These are phyloP conservation scores for Sinotaia quadrata DNA, from an alignment of 2,888 invertebrate genomes.

Conservation along the genomic window DNA sequence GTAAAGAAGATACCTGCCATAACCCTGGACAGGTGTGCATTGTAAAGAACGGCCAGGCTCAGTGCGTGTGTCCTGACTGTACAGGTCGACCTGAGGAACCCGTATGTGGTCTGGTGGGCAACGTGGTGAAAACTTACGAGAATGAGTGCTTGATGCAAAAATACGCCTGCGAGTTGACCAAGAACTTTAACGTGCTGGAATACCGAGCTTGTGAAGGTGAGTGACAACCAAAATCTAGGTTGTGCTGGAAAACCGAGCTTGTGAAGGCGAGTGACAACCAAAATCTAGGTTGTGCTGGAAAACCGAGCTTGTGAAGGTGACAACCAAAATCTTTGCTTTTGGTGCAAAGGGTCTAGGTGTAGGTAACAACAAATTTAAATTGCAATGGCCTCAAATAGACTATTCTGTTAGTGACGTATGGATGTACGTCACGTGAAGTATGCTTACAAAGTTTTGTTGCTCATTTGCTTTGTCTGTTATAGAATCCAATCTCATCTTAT, in stretches of 20 bases:
- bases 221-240: constrained; percentile 16
- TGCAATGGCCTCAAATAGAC: too few relatives aligned
- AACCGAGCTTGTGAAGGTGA: constrained; percentile 34
- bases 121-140: constrained; percentile 28
- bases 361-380: too few relatives aligned
- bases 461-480: too few relatives aligned
- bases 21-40: constrained; percentile 27
- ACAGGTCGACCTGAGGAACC: constrained; percentile 4
- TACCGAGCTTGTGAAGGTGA: constrained; percentile 35
- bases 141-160: constrained; percentile 33
- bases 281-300: constrained; percentile 24
- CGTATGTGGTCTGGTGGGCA: constrained; percentile 24
- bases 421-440: too few relatives aligned
- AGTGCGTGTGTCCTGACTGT: constrained; percentile 29
- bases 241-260: constrained; percentile 28
- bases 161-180: constrained; percentile 26
- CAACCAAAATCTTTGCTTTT: constrained; percentile 19
- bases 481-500: too few relatives aligned
- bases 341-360: too few relatives aligned
- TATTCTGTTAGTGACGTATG: too few relatives aligned
- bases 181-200: constrained; percentile 24
- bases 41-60: background rate
- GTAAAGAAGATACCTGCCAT: constrained; percentile 7
- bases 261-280: constrained; percentile 34
- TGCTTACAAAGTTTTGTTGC: too few relatives aligned